Evolutionary conservation across 2,888 invertebrate species (phyloP).

Genomic region (Lissonota sp.): DNA sequence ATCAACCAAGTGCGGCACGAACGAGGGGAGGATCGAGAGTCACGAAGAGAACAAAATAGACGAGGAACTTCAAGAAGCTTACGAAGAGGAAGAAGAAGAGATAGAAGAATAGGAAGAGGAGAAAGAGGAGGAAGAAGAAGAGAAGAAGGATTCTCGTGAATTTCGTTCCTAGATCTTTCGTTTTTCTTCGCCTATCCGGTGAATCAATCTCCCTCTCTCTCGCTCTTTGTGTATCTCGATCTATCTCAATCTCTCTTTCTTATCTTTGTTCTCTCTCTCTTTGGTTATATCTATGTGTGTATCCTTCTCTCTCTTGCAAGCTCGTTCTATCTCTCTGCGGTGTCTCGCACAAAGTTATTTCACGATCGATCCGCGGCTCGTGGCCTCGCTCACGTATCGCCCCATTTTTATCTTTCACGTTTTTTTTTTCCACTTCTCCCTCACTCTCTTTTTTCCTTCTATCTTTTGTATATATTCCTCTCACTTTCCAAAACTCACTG

Average conservation of each 20-base stretch:
- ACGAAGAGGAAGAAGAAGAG: background rate
- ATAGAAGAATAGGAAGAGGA: slow-evolving; percentile 11
- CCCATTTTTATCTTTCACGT: slow-evolving; percentile 75
- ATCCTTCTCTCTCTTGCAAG: slow-evolving; percentile 23
- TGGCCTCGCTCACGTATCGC: slow-evolving; percentile 76
- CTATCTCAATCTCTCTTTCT: slow-evolving; percentile 35
- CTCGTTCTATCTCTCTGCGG: slow-evolving; percentile 52
- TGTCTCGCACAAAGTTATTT: slow-evolving; percentile 75
- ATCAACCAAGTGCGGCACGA: background rate
- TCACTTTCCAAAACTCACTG: slow-evolving; percentile 2
- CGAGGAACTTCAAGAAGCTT: slow-evolving; percentile 9
- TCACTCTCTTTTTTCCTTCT: background rate
- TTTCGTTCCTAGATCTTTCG: slow-evolving; percentile 45
- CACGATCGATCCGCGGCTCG: slow-evolving; percentile 80
- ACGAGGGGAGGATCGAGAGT: slow-evolving; percentile 12
- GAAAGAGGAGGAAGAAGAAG: slow-evolving; percentile 33
- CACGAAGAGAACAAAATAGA: background rate
- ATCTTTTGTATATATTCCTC: slow-evolving; percentile 16
- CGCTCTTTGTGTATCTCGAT: slow-evolving; percentile 36
- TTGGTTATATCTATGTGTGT: slow-evolving; percentile 18
- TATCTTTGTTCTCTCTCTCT: slow-evolving; percentile 34
- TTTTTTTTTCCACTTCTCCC: slow-evolving; percentile 16
- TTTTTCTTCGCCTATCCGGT: slow-evolving; percentile 40
- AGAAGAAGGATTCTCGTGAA: background rate
- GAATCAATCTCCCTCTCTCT: slow-evolving; percentile 41